Base-by-base conservation (phyloP, 2,113 vertebrate genomes). In the Ancistrus triradiatus region DNA sequence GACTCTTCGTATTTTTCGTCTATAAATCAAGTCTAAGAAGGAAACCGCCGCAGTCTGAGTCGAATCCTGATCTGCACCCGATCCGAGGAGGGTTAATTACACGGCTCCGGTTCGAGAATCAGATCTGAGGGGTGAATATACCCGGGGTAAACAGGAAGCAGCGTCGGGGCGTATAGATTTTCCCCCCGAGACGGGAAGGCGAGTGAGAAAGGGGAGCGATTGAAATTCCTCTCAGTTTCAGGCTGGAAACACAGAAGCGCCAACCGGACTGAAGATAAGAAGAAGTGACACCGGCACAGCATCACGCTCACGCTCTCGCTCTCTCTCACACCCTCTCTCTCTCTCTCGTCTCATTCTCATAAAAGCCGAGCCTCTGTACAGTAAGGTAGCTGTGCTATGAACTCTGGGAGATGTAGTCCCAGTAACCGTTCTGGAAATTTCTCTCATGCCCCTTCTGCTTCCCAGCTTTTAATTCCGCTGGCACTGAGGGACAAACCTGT, bases 131-230 rank as follows among this genome's bases (percentile, higher is more conserved):
- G n/a, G n/a, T n/a, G n/a, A n/a, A n/a, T n/a, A n/a, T n/a, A n/a
- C n/a, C n/a, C n/a, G 35, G 22, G 53, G 38, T 56, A 56, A 56
- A 56, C 53, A 56, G 53, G 53, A 56, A 40, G 53, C 14, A 33
- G 35, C 37, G 53, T 56, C 21, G 6, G 10, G 33, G 19, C 1
- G 10, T 56, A 56, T 56, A 15, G 53, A 56, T 40, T 38, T 15
- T 40, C 7, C 21, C 31, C 37, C 14, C 7, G 7, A 31, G 19
- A 7, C 31, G n/a, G 33, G 53, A 56, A 56, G 24, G 18, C 22
- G 33, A 31, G 52, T 31, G 31, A 55, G 37, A 55, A 28, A n/a
- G 33, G 3, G 27, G 7, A 4, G 3, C 31, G 19, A 22, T 56
- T 56, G 37, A 56, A 25, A 56, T 56, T 40, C 53, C 35, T 37